A percentile compares a stretch with the other conserved stretches of the same genome.
Conservation (phyloP, 2,888 invertebrate species). For the Lepidocyrtoides sp. region DNA sequence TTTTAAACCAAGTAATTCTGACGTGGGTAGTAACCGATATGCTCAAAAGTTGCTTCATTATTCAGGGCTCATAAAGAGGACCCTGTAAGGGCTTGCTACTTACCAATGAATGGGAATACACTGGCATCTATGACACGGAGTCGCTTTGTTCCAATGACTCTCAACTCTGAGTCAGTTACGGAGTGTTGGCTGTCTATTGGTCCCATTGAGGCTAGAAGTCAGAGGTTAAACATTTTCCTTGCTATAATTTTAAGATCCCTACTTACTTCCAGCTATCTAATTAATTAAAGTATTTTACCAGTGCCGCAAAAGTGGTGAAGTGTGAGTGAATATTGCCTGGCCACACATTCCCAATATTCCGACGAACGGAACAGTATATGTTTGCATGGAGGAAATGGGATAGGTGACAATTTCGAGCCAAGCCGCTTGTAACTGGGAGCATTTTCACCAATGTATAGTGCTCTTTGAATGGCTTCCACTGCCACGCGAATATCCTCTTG, state of each 20-base stretch:
- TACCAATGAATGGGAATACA: slow-evolving; percentile 63
- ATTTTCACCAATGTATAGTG: slow-evolving; percentile 72
- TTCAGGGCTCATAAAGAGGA: no score
- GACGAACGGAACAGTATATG: slow-evolving; percentile 46
- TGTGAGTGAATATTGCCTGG: slow-evolving; percentile 65
- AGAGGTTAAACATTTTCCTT: no score
- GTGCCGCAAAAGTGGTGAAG: slow-evolving; percentile 67
- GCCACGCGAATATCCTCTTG: slow-evolving; percentile 81
- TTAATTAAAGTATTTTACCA: no score
- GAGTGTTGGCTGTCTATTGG: slow-evolving; percentile 41
- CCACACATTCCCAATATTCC: slow-evolving; percentile 77
- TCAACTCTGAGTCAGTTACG: slow-evolving; percentile 69
- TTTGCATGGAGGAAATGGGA: slow-evolving; percentile 74
- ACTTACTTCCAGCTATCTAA: no score
- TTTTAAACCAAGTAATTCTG: no score
- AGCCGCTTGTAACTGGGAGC: slow-evolving; percentile 71
- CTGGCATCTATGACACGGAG: slow-evolving; percentile 71
- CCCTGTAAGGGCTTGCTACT: no score
- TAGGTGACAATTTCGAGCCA: slow-evolving; percentile 54
- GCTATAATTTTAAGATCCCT: no score
- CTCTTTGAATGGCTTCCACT: slow-evolving; percentile 81
- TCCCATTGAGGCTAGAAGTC: no score
- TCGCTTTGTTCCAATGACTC: slow-evolving; percentile 63
- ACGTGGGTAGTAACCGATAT: not conserved
- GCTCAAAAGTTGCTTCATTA: slow-evolving; percentile 59